These are phyloP conservation scores for Pygoscelis antarcticus DNA, from an alignment of 2,113 vertebrate genomes.

Conservation along the genomic window DNA sequence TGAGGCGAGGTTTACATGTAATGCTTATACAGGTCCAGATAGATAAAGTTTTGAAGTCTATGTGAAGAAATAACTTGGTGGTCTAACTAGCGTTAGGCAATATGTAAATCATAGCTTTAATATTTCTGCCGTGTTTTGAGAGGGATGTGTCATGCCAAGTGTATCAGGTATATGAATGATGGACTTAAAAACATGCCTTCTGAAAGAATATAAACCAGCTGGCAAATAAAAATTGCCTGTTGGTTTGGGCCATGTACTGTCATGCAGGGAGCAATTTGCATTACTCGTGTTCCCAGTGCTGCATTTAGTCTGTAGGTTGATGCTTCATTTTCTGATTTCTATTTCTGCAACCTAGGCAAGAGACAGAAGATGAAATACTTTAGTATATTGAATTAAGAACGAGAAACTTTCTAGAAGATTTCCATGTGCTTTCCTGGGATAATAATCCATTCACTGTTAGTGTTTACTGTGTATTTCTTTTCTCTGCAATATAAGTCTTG, in stretches of 20 bases:
- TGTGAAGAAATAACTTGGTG: neutral
- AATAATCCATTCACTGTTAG: neutral
- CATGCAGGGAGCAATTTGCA: neutral
- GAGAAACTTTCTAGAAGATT: neutral
- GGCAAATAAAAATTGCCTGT: neutral
- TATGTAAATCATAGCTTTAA: neutral
- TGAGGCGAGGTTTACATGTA: neutral
- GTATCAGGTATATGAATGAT: neutral
- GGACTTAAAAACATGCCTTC: neutral
- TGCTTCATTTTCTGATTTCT: neutral
- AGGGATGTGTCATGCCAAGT: neutral
- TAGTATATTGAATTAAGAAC: neutral
- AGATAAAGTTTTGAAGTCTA: neutral
- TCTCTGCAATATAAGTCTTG: constrained; percentile 28
- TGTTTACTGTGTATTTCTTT: constrained; percentile 22
- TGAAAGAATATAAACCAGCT: neutral
- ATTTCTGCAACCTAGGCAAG: neutral
- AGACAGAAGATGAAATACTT: constrained; percentile 4
- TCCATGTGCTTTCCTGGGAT: constrained; percentile 4
- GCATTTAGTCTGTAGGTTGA: neutral
- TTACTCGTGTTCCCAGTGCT: neutral
- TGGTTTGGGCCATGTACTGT: neutral
- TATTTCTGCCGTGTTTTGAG: neutral
- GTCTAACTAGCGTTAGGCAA: neutral
- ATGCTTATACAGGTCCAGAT: neutral